These are phyloP conservation scores for Nebria brevicollis DNA, from an alignment of 2,888 invertebrate species.

Conservation along the genomic window DNA sequence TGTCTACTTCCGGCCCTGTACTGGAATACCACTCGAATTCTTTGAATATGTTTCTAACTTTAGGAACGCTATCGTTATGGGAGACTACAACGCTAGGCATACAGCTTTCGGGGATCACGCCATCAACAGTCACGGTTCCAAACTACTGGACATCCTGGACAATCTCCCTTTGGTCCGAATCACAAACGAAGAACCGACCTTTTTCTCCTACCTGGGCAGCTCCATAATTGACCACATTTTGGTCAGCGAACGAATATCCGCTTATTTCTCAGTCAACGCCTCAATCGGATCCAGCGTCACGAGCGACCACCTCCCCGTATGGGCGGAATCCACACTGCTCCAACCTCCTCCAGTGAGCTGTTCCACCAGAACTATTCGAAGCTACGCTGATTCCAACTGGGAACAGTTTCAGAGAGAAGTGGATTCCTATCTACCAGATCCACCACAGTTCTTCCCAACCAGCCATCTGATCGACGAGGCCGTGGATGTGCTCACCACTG, in stretches of 20 bases:
- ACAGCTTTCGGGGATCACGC: slow-evolving; percentile 24
- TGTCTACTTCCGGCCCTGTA: slow-evolving; percentile 6
- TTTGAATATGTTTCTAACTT: slow-evolving; percentile 9
- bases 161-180: slow-evolving; percentile 21
- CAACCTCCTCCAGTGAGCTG: background rate
- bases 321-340: background rate
- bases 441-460: background rate
- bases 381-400: background rate
- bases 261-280: no score
- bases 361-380: background rate
- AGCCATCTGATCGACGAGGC: background rate
- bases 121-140: slow-evolving; percentile 26
- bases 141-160: background rate
- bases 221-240: slow-evolving; percentile 31
- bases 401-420: background rate
- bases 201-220: slow-evolving; percentile 20
- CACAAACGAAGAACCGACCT: slow-evolving; percentile 15
- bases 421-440: background rate
- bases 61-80: slow-evolving; percentile 28
- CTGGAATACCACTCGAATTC: slow-evolving; percentile 15
- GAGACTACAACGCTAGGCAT: slow-evolving; percentile 41
- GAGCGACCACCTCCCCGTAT: slow-evolving; percentile 19
- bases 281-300: background rate
- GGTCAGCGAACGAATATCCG: background rate
- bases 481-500: no score